Percentiles rank a stretch among this genome's conserved stretches.
phyloP scores from a whole-genome alignment of 2,888 invertebrate species.

The Dynastes grantii region DNA sequence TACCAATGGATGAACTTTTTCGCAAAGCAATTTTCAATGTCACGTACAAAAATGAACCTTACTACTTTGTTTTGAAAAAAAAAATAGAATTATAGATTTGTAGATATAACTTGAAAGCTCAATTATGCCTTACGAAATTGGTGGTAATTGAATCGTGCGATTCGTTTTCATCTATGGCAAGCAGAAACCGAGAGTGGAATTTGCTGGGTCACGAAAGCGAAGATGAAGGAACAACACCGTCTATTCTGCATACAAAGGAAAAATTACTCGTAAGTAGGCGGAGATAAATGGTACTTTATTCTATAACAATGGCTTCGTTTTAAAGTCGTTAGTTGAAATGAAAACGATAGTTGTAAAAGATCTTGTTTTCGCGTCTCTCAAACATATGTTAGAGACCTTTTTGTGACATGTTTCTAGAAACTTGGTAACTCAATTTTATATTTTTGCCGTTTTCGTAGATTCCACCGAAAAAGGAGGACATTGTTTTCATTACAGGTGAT shows the following conservation, averaged over 20 bases:
- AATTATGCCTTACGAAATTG: background rate
- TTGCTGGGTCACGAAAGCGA: slow-evolving; percentile 20
- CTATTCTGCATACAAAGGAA: slow-evolving; percentile 34
- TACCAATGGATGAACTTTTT: too few species aligned
- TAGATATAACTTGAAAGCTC: too few species aligned
- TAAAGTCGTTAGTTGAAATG: slow-evolving; percentile 23
- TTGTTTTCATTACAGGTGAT: too few species aligned
- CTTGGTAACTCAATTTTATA: background rate
- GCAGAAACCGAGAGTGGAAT: slow-evolving; percentile 44
- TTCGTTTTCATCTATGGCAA: background rate
- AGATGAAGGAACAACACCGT: slow-evolving; percentile 7
- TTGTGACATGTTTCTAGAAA: background rate
- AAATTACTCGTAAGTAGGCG: slow-evolving; percentile 25
- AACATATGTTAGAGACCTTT: background rate
- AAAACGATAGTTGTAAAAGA: background rate
- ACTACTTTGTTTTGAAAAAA: too few species aligned
- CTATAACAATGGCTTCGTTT: slow-evolving; percentile 18
- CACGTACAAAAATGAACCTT: too few species aligned
- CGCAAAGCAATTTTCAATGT: too few species aligned
- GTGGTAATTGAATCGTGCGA: background rate
- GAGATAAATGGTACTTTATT: background rate
- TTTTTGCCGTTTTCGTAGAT: too few species aligned
- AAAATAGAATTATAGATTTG: too few species aligned
- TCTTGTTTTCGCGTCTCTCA: background rate
- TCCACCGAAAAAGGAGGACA: too few species aligned